Conservation (phyloP, 1,140 invertebrate species). For the Neotoxoptera formosana region DNA sequence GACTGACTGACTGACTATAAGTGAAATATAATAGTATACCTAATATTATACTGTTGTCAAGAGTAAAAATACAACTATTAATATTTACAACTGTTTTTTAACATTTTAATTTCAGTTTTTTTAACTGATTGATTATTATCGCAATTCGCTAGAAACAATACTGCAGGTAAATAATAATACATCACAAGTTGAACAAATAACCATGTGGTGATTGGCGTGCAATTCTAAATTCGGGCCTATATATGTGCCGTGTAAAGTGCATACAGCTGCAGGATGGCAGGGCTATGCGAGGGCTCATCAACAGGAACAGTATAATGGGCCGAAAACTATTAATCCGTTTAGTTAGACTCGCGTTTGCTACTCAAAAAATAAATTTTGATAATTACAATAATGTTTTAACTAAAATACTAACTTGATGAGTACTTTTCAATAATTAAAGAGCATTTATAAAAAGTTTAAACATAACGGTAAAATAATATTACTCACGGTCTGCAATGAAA, state of each 20-base stretch:
- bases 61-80: too few species aligned
- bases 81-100: too few species aligned
- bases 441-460: background rate
- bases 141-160: background rate
- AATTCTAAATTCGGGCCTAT: background rate
- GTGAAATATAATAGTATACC: too few species aligned
- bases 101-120: too few species aligned
- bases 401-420: too few species aligned
- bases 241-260: background rate
- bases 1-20: too few species aligned
- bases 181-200: background rate
- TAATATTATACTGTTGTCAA: background rate
- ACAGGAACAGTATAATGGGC: too few species aligned
- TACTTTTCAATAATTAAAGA: background rate
- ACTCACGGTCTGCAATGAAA: background rate
- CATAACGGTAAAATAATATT: background rate
- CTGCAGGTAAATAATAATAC: background rate
- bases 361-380: background rate
- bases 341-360: background rate
- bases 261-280: background rate
- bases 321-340: background rate
- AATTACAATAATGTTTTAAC: background rate
- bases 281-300: background rate
- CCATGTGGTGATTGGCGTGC: background rate
- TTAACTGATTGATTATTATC: background rate